Evolutionary conservation across 2,888 invertebrate genomes (phyloP).

Genomic region (Diarsia brunnea): DNA sequence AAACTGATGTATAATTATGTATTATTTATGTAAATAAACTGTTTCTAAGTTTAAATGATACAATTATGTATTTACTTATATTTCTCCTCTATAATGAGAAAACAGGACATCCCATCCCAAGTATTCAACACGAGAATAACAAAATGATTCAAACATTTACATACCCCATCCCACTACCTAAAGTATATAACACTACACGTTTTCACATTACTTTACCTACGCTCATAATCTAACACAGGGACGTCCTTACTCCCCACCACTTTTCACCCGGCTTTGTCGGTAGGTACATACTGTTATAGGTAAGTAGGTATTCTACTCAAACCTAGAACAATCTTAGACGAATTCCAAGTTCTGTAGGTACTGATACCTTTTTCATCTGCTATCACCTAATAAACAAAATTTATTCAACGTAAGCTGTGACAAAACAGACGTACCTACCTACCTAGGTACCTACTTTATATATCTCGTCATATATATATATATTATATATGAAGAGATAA

Average conservation of each 20-base stretch:
- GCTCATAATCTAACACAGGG: neutral
- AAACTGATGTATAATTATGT: slow-evolving; percentile 41
- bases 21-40: slow-evolving; percentile 61
- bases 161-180: neutral
- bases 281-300: neutral
- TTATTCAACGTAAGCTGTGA: neutral
- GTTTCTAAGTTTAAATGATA: slow-evolving; percentile 56
- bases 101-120: neutral
- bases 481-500: neutral
- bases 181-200: neutral
- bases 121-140: neutral
- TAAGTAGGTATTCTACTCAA: slow-evolving; percentile 3
- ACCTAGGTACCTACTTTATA: too few species aligned
- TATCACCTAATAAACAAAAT: neutral
- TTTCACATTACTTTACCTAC: neutral
- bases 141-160: slow-evolving; percentile 9
- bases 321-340: neutral
- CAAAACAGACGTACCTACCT: neutral
- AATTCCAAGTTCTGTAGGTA: neutral
- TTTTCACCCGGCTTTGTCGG: neutral
- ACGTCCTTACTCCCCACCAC: neutral
- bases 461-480: too few species aligned
- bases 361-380: neutral
- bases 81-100: slow-evolving; percentile 16
- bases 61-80: slow-evolving; percentile 16